Base-by-base conservation (phyloP, 2,888 invertebrate genomes). In the Polia nebulosa region DNA sequence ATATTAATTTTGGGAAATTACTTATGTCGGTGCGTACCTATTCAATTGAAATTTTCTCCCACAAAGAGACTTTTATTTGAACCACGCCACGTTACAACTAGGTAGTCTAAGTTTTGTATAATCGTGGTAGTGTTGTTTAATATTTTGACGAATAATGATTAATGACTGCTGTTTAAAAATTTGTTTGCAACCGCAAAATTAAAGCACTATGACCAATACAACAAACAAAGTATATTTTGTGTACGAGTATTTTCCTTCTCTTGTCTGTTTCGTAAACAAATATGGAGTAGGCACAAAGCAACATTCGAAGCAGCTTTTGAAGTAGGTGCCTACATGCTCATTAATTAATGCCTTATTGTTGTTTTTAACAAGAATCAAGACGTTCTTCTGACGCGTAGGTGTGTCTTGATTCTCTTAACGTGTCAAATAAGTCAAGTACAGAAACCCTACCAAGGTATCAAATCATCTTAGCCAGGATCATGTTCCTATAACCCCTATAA, bases 1-100 rank as follows among this genome's bases (percentile, higher is more conserved):
- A 39, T 60, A 59, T 45, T 60, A 60, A 52, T 69, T 58, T 51
- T 27, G 15, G 20, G 44, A 51, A 20, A 61, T 55, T 36, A 55
- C 4, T 36, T 15, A 36, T 36, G n/a, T n/a, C n/a, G n/a, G n/a
- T n/a, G n/a, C n/a, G n/a, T n/a, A n/a, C n/a, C n/a, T n/a, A n/a
- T n/a, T n/a, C n/a, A n/a, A n/a, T 13, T 29, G 7, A 29, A 29
- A 7, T 29, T 29, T 29, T 5, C 7, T 29, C 29, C 7, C 3
- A 29, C 4, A 36, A 32, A 39, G 22, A 44, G 8, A n/a, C 17
- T 58, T 34, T 44, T 39, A 47, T 45, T 68, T n/a, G 36, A 25
- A 5, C 22, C 2, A 25, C 4, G 25, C 8, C 17, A 34, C 9
- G 1, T 65, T 27, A n/a, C 11, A 8, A 36, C 13, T 8, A 6